These are phyloP conservation scores for Nomada fabriciana DNA, from an alignment of 2,888 invertebrate species.

Conservation along the genomic window DNA sequence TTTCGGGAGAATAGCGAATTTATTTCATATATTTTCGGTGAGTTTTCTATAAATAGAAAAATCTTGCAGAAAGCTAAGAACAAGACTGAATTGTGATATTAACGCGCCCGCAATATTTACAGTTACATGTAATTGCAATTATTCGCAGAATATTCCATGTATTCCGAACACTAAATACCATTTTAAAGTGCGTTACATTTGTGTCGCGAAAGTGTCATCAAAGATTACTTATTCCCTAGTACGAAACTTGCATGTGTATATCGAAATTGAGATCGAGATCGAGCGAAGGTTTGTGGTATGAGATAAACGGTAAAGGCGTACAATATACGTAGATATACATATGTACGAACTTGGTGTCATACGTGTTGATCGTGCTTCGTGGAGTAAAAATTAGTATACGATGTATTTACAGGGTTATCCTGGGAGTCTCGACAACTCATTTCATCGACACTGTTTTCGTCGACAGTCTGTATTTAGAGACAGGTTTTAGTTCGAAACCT, in stretches of 20 bases:
- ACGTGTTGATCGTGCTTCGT: neutral
- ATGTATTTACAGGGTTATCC: too few species aligned
- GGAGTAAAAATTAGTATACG: neutral
- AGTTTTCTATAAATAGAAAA: conserved; percentile 71
- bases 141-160: neutral
- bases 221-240: neutral
- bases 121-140: neutral
- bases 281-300: neutral
- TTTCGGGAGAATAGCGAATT: conserved; percentile 14
- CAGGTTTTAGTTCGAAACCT: too few species aligned
- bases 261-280: too few species aligned
- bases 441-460: too few species aligned
- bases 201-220: neutral
- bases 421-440: too few species aligned
- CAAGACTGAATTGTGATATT: conserved; percentile 4
- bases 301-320: neutral
- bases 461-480: too few species aligned
- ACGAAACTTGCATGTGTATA: neutral
- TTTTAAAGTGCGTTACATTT: conserved; percentile 1
- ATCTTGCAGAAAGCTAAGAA: conserved; percentile 9
- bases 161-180: neutral
- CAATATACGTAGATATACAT: too few species aligned
- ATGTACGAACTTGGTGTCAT: too few species aligned
- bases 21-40: conserved; percentile 53
- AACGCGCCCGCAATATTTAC: neutral